Evolutionary conservation across 2,888 invertebrate species (phyloP).

Genomic region (Dromius quadrimaculatus): DNA sequence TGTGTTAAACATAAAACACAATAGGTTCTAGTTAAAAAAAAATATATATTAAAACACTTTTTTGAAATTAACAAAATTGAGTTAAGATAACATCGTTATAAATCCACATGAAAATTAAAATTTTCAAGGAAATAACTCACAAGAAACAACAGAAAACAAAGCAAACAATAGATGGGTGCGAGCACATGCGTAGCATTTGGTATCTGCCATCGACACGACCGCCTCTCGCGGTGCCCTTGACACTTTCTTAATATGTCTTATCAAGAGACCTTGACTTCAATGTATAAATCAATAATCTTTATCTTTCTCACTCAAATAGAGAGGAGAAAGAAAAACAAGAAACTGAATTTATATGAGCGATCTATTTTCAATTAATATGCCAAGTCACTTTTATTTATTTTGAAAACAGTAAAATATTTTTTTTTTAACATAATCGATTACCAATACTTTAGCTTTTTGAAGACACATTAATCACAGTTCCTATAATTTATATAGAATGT

Average conservation of each 20-base stretch:
- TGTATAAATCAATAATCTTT: conserved; percentile 17
- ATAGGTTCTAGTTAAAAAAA: too few species aligned
- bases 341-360: conserved; percentile 17
- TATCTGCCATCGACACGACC: conserved; percentile 38
- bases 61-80: too few species aligned
- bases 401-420: background rate
- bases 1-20: too few species aligned
- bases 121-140: background rate
- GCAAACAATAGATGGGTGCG: conserved; percentile 6
- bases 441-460: too few species aligned
- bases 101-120: background rate
- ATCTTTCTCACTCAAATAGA: background rate
- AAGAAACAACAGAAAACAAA: conserved; percentile 23
- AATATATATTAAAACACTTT: too few species aligned
- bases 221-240: conserved; percentile 31
- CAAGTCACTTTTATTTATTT: conserved; percentile 41
- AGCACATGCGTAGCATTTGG: conserved; percentile 20
- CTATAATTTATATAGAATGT: too few species aligned
- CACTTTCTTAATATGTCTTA: conserved; percentile 37
- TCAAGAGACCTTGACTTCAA: conserved; percentile 41
- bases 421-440: too few species aligned
- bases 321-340: background rate
- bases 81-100: background rate
- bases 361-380: conserved; percentile 24
- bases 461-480: too few species aligned